Conservation (phyloP, 1,140 invertebrate genomes). For the Metaphire vulgaris region DNA sequence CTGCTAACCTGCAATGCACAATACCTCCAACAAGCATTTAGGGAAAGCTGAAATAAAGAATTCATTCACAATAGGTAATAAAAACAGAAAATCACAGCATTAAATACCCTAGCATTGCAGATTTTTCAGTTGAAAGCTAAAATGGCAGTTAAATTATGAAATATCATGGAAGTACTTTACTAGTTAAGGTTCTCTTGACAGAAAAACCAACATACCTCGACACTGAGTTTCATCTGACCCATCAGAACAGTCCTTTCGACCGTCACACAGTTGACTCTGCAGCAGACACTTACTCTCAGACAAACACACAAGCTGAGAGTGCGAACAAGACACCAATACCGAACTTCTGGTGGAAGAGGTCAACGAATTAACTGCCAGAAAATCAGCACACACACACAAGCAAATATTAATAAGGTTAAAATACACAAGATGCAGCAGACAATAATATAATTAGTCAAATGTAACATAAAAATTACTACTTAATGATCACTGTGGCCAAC, state of each 20-base stretch:
- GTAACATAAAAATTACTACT: too few relatives aligned
- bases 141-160: neutral
- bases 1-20: neutral
- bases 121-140: too few relatives aligned
- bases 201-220: too few relatives aligned
- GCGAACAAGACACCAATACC: neutral
- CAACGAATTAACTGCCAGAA: neutral
- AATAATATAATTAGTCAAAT: neutral
- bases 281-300: neutral
- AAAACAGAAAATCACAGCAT: neutral
- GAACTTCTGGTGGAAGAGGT: neutral
- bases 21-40: neutral
- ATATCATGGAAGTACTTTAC: too few relatives aligned
- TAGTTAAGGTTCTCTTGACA: too few relatives aligned
- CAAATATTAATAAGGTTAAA: too few relatives aligned
- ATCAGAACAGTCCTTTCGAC: neutral
- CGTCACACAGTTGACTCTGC: neutral
- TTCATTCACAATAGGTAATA: neutral
- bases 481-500: too few relatives aligned
- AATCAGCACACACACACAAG: neutral
- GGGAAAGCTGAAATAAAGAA: neutral
- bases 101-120: neutral
- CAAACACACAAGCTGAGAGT: neutral
- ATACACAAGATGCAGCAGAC: neutral
- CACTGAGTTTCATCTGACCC: neutral